Percentiles rank a stretch among this genome's conserved stretches.
Conservation (phyloP, 2,888 invertebrate genomes). For the Aphodius sticticus region DNA sequence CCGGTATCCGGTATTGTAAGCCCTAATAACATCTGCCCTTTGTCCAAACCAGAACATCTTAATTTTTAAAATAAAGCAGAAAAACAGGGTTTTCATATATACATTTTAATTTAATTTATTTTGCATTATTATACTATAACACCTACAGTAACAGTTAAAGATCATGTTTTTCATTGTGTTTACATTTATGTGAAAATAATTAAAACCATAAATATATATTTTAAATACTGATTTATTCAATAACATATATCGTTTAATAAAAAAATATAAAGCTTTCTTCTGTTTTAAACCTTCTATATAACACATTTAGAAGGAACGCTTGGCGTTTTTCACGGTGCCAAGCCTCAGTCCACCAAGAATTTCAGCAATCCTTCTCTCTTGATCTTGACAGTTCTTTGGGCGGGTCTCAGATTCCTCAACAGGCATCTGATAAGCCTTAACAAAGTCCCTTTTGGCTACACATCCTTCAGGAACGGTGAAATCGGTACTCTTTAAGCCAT, state of each 20-base stretch:
- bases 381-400: background rate
- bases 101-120: no score
- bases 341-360: background rate
- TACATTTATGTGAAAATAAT: no score
- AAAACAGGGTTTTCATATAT: no score
- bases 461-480: slow-evolving; percentile 67
- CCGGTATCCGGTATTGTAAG: no score
- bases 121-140: no score
- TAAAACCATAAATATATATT: background rate
- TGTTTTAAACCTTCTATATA: background rate
- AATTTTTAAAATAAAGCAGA: no score
- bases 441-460: slow-evolving; percentile 45
- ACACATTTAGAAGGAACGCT: background rate
- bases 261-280: background rate
- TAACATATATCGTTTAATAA: background rate
- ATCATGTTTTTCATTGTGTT: no score
- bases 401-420: background rate
- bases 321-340: background rate
- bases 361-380: background rate
- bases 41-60: no score
- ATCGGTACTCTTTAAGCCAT: slow-evolving; percentile 66
- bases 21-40: no score
- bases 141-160: no score
- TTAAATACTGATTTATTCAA: slow-evolving; percentile 4
- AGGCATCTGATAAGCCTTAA: background rate